These are phyloP conservation scores for Steinernema carpocapsae DNA, from an alignment of 2,888 invertebrate genomes.

Conservation along the genomic window DNA sequence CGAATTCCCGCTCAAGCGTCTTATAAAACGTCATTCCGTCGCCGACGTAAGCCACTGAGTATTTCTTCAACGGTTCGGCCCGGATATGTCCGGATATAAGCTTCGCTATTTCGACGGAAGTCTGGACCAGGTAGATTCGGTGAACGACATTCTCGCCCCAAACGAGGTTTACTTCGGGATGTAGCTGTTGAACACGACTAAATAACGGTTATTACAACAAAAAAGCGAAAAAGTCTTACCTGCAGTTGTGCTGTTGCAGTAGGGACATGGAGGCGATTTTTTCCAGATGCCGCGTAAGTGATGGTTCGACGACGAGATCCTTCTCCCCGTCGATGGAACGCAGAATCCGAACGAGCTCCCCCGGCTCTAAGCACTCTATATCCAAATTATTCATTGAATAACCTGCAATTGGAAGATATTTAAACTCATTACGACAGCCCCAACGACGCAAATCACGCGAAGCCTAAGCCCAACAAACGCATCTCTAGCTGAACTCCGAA, in stretches of 20 bases:
- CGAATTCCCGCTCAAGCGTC: slow-evolving; percentile 59
- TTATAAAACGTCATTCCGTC: slow-evolving; percentile 46
- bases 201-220: no score
- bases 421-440: no score
- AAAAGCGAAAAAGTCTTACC: no score
- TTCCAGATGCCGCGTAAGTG: slow-evolving; percentile 86
- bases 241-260: slow-evolving; percentile 79
- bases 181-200: slow-evolving; percentile 50
- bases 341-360: slow-evolving; percentile 64
- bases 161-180: slow-evolving; percentile 45
- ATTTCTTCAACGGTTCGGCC: slow-evolving; percentile 45
- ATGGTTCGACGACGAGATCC: slow-evolving; percentile 84
- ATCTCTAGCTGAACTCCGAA: no score
- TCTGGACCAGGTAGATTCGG: slow-evolving; percentile 56
- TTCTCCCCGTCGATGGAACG: slow-evolving; percentile 78
- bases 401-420: no score
- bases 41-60: slow-evolving; percentile 60
- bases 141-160: slow-evolving; percentile 52
- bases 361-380: no score
- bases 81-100: slow-evolving; percentile 47
- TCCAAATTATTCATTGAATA: no score
- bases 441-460: no score
- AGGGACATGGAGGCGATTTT: slow-evolving; percentile 84
- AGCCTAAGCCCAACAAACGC: no score
- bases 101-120: slow-evolving; percentile 47